Base-by-base conservation (phyloP, 2,888 invertebrate species). In the Lepidonotus clava region DNA sequence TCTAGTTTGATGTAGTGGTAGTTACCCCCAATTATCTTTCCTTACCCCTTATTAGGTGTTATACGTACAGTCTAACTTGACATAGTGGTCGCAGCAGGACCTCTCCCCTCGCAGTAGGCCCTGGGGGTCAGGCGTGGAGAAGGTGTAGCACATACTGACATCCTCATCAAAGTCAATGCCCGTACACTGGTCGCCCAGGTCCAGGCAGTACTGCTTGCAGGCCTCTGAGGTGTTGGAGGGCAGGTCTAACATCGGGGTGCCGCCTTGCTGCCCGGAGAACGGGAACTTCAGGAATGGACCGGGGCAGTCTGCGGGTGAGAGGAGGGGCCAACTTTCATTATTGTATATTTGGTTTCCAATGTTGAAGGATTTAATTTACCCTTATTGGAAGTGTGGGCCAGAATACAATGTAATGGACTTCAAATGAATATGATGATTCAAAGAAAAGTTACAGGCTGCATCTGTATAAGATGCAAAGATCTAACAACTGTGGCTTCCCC, bases 251-350 rank as follows among this genome's bases (percentile, higher is more conserved):
- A 80, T 24, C 14, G 80, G 80, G 28, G 2, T 41, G 46, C 85
- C 85, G 11, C 85, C 85, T n/a, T 40, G 71, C n/a, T 76, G 40
- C 28, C 66, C 66, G n/a, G 61, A 85, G 40, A 46, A 2, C 8
- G 41, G 28, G 76, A 66, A 85, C 71, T 85, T 85, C 46, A 85
- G n/a, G 85, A 71, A 85, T 1, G 85, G 85, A 1, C 66, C 85
- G 18, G 85, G 85, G 34, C 85, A 85, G 32, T 76, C 85, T 85
- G 71, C 8, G 18, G 40, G 8, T n/a, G 8, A n/a, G n/a, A 21
- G n/a, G 56, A n/a, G n/a, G 11, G 8, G 56, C 5, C 4, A 56
- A n/a, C n/a, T n/a, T n/a, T n/a, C n/a, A n/a, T n/a, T n/a, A n/a
- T n/a, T n/a, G n/a, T n/a, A n/a, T n/a, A n/a, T n/a, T n/a, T n/a